Evolutionary conservation across 2,888 invertebrate genomes (phyloP).

Genomic region (Clepsis dumicolana): DNA sequence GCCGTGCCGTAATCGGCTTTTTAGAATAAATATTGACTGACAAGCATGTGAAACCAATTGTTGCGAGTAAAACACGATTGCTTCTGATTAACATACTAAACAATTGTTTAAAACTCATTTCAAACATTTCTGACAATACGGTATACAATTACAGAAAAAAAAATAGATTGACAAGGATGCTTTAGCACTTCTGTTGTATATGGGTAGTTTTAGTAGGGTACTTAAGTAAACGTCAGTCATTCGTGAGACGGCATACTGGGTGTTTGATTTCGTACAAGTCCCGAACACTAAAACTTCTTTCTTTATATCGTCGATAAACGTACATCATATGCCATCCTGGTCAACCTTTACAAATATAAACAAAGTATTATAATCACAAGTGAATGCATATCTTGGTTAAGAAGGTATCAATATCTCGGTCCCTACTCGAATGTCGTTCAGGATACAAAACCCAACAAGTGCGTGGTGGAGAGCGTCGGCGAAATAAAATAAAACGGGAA

Average conservation of each 20-base stretch:
- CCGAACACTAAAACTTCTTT: no score
- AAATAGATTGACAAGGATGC: slow-evolving; percentile 59
- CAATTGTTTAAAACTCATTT: neutral
- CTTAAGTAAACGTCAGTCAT: no score
- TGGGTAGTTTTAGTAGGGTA: no score
- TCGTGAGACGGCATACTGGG: no score
- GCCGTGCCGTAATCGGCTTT: neutral
- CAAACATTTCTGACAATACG: neutral
- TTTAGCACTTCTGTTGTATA: no score
- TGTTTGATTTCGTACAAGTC: no score
- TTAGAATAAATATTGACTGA: neutral
- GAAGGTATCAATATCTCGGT: neutral
- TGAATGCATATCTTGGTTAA: slow-evolving; percentile 21
- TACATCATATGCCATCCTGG: slow-evolving; percentile 51
- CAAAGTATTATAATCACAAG: slow-evolving; percentile 22
- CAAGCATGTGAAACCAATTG: neutral
- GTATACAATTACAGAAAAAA: neutral
- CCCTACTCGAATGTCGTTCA: slow-evolving; percentile 14
- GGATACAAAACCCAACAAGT: slow-evolving; percentile 67
- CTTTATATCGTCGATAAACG: neutral
- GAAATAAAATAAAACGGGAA: slow-evolving; percentile 50
- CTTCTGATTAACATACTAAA: neutral
- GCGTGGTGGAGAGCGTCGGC: slow-evolving; percentile 46
- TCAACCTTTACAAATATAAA: slow-evolving; percentile 65
- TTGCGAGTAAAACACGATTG: neutral